A percentile compares a stretch with the other conserved stretches of the same genome.
Conservation (phyloP, 2,797 vertebrate genomes). For the Pampus argenteus region DNA sequence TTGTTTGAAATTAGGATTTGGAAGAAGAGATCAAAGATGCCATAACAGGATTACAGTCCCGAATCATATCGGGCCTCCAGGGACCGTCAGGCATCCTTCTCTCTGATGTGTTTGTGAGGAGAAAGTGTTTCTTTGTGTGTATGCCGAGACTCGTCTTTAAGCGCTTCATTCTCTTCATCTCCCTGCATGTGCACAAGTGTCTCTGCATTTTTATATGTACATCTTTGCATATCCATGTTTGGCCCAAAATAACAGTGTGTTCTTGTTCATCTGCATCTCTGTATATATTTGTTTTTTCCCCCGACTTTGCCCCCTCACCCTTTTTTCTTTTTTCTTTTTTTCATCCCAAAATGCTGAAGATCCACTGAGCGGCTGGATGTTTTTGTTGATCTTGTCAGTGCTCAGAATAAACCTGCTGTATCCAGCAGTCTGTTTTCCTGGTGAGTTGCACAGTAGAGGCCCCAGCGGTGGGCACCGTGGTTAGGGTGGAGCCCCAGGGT, state of each 20-base stretch:
- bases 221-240: slow-evolving; percentile 49
- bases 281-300: neutral
- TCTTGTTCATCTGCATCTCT: slow-evolving; percentile 6
- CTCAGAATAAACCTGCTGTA: slow-evolving; percentile 43
- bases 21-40: slow-evolving; percentile 83
- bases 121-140: slow-evolving; percentile 69
- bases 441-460: slow-evolving; percentile 25
- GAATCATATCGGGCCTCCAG: slow-evolving; percentile 72
- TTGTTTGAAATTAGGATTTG: slow-evolving; percentile 84
- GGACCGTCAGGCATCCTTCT: slow-evolving; percentile 70
- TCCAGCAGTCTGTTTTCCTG: slow-evolving; percentile 35
- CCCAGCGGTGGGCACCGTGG: slow-evolving; percentile 25
- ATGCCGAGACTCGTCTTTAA: slow-evolving; percentile 56
- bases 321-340: slow-evolving; percentile 9
- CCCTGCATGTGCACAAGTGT: slow-evolving; percentile 25
- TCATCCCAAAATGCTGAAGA: slow-evolving; percentile 16
- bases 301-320: slow-evolving; percentile 1
- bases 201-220: slow-evolving; percentile 14
- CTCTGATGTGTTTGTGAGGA: slow-evolving; percentile 72
- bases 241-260: slow-evolving; percentile 34
- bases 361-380: slow-evolving; percentile 24
- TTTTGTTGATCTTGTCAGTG: slow-evolving; percentile 26
- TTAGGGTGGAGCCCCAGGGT: slow-evolving; percentile 59
- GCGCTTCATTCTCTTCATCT: slow-evolving; percentile 61
- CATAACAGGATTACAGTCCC: slow-evolving; percentile 83